Percentiles rank a stretch among this genome's conserved stretches.
Evolutionary conservation across 2,797 vertebrate genomes (phyloP).

Genomic region (Bradypus variegatus): DNA sequence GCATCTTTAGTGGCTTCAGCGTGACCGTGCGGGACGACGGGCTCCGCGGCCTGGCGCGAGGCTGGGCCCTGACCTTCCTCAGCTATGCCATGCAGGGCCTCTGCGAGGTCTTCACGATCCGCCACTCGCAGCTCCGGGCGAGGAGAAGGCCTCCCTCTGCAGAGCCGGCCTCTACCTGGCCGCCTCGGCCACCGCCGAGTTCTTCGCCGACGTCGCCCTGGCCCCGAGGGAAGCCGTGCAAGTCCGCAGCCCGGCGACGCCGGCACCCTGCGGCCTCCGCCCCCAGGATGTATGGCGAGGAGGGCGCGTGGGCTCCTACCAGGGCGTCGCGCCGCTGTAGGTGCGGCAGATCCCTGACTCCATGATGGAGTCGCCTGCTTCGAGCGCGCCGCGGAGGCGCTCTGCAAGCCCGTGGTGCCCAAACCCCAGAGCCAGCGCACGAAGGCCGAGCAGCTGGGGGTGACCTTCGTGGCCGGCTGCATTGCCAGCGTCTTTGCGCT

Average conservation of each 20-base stretch:
- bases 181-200: conserved; percentile 50
- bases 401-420: conserved; percentile 38
- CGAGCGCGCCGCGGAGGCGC: conserved; percentile 41
- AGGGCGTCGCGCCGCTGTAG: conserved; percentile 53
- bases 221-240: conserved; percentile 48
- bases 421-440: conserved; percentile 48
- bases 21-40: conserved; percentile 28
- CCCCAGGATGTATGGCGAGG: conserved; percentile 45
- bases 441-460: conserved; percentile 51
- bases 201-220: conserved; percentile 53
- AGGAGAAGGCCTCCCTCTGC: conserved; percentile 28
- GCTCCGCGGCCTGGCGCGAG: conserved; percentile 35
- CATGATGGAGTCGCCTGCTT: conserved; percentile 60
- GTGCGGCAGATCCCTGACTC: conserved; percentile 54
- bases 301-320: conserved; percentile 60
- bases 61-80: conserved; percentile 47
- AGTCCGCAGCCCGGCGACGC: conserved; percentile 38
- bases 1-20: conserved; percentile 43
- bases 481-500: conserved; percentile 52
- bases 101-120: conserved; percentile 52
- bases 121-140: conserved; percentile 21
- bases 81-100: conserved; percentile 56
- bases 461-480: conserved; percentile 56
- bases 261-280: neutral
- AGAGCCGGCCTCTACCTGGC: conserved; percentile 48